A percentile compares a stretch with the other conserved stretches of the same genome.
These are phyloP conservation scores for Simalia tracyae DNA, from an alignment of 2,797 vertebrate genomes.

Conservation along the genomic window DNA sequence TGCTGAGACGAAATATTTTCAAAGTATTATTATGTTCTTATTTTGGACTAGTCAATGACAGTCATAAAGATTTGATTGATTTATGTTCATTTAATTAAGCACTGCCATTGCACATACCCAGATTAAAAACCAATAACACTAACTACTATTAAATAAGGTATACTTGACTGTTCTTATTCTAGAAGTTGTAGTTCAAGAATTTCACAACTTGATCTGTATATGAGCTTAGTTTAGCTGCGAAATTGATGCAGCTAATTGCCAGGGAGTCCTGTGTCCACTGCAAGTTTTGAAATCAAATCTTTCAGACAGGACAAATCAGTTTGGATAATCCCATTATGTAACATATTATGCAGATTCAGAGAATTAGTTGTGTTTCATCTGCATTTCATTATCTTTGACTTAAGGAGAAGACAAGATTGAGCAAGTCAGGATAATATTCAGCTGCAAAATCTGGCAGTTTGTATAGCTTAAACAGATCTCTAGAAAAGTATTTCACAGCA, in stretches of 20 bases:
- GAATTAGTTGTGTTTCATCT: background rate
- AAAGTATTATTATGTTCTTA: background rate
- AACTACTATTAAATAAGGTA: background rate
- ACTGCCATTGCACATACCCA: background rate
- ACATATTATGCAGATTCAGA: background rate
- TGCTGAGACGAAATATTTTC: background rate
- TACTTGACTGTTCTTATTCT: background rate
- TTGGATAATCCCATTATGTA: background rate
- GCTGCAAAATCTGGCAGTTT: background rate
- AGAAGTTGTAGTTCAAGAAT: background rate
- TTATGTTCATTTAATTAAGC: background rate
- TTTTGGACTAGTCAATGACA: background rate
- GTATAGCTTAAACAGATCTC: background rate
- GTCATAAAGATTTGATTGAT: background rate
- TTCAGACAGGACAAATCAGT: background rate
- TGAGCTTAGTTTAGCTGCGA: background rate
- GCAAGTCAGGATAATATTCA: constrained; percentile 38
- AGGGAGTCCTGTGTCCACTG: background rate
- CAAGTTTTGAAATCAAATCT: background rate
- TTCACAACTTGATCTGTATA: background rate
- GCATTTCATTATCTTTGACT: constrained; percentile 22
- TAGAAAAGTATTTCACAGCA: constrained; percentile 40
- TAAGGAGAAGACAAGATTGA: constrained; percentile 40
- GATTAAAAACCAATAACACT: background rate
- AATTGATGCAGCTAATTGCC: background rate